A percentile compares a stretch with the other conserved stretches of the same genome.
Conservation (phyloP, 1,140 invertebrate species). For the Meloidogyne exigua region DNA sequence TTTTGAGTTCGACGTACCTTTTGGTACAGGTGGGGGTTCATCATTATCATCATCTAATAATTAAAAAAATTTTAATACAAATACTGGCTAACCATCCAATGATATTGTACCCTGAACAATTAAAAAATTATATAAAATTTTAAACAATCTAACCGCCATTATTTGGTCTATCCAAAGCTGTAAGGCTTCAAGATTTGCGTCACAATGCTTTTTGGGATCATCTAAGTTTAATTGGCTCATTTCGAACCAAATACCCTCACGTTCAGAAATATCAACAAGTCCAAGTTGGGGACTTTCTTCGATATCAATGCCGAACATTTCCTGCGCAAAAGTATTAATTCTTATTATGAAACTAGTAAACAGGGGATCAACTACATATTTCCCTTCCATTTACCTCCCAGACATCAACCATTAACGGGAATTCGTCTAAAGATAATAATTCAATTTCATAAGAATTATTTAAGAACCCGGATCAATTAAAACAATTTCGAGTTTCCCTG, state of each 20-base stretch:
- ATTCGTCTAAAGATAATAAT: slow-evolving; percentile 54
- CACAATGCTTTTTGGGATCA: slow-evolving; percentile 62
- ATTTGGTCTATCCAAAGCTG: slow-evolving; percentile 63
- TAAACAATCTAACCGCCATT: slow-evolving; percentile 34
- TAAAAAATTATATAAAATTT: neutral
- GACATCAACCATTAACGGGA: slow-evolving; percentile 63
- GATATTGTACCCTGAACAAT: slow-evolving; percentile 52
- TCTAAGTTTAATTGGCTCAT: slow-evolving; percentile 63
- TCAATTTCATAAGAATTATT: neutral
- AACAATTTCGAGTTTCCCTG: slow-evolving; percentile 62
- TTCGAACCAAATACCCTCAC: slow-evolving; percentile 63
- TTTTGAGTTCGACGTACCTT: slow-evolving; percentile 40
- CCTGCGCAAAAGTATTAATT: neutral
- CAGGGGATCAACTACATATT: neutral
- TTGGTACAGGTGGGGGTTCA: slow-evolving; percentile 51
- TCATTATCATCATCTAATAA: slow-evolving; percentile 52
- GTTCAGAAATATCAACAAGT: slow-evolving; percentile 63
- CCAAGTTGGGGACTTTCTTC: slow-evolving; percentile 63
- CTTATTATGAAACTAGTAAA: too few relatives aligned
- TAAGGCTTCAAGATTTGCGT: slow-evolving; percentile 60
- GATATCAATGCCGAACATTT: slow-evolving; percentile 64
- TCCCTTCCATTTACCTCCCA: slow-evolving; percentile 50
- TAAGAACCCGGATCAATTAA: slow-evolving; percentile 57
- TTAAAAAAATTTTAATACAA: slow-evolving; percentile 9
- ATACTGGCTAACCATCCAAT: slow-evolving; percentile 51